Evolutionary conservation across 2,888 invertebrate genomes (phyloP), one percentile per base, ranked within the genome.

Genomic region (Ferdinandea cuprea): DNA sequence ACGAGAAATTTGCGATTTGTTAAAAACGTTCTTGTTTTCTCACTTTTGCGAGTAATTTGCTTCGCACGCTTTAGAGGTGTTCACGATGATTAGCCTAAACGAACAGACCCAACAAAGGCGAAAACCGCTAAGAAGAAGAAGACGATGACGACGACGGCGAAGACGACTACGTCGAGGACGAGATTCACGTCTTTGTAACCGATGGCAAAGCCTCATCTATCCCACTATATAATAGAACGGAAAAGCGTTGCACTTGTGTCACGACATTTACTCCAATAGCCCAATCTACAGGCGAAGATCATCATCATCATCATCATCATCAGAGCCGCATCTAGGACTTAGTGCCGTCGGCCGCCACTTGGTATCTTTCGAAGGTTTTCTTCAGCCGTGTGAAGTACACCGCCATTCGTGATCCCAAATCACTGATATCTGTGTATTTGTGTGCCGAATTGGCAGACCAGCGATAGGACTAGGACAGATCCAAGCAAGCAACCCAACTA

Each of bases 1-100:
- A 30, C 63, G 59, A 61, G 59, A 78, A 77, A 65, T 61, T 72
- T 72, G 72, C 83, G 56, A 83, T 78, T 83, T 73, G 83, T 73
- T 83, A 58, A 83, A 83, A 78, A 68, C 78, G 83, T 78, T 83
- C 78, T 78, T 78, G 83, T 83, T 83, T 83, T 83, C 83, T 73
- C 83, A 83, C 83, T 73, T 78, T 78, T 73, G 50, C 42, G 83
- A 83, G 83, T 83, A 83, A 83, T 83, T 83, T 78, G 50, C 68
- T 40, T 78, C 44, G 83, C 83, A 83, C 83, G 83, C 71, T 83
- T 42, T 48, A 7, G 32, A 83, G 72, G 83, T 73, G 78, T 78
- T 78, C 73, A 63, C 78, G 68, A 73, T 78, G 83, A 83, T 83
- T 83, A 83, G 83, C 68, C 63, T 56, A 68, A 78, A 66, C 73